phyloP scores from a whole-genome alignment of 2,888 invertebrate species.

The Lymantria monacha region DNA sequence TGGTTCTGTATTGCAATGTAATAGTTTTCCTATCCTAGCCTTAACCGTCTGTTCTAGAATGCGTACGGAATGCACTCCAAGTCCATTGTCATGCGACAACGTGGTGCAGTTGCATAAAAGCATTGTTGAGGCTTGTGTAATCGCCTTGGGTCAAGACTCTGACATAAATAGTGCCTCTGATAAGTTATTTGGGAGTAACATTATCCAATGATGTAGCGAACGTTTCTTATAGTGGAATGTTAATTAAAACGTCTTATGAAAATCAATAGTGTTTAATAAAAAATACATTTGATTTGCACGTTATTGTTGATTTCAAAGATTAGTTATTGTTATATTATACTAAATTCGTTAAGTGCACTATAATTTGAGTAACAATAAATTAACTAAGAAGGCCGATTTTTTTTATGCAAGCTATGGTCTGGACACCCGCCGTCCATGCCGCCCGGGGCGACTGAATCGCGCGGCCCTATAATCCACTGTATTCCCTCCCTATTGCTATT shows the following conservation, averaged over 20 bases:
- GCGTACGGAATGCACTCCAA: conserved; percentile 60
- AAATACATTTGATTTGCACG: conserved; percentile 2
- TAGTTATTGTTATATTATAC: too few species aligned
- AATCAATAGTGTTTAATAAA: conserved; percentile 11
- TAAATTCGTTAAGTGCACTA: too few species aligned
- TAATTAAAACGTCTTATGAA: conserved; percentile 26
- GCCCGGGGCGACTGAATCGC: too few species aligned
- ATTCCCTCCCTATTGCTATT: too few species aligned
- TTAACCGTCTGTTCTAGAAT: conserved; percentile 43
- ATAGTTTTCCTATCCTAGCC: conserved; percentile 40
- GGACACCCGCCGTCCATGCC: too few species aligned
- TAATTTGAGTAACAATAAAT: too few species aligned
- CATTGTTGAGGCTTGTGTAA: conserved; percentile 57
- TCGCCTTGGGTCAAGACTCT: conserved; percentile 53
- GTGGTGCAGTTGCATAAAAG: conserved; percentile 56
- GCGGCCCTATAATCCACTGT: too few species aligned
- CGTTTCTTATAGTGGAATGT: conserved; percentile 28
- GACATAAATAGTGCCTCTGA: conserved; percentile 51
- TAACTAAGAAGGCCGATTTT: too few species aligned
- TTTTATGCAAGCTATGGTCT: too few species aligned
- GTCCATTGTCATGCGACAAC: conserved; percentile 70
- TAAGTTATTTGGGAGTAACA: conserved; percentile 47
- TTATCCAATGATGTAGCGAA: conserved; percentile 30
- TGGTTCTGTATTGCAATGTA: conserved; percentile 34
- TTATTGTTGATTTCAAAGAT: too few species aligned